A percentile compares a stretch with the other conserved stretches of the same genome.
Conservation (phyloP, 1,140 invertebrate genomes). For the Acromyrmex charruanus region DNA sequence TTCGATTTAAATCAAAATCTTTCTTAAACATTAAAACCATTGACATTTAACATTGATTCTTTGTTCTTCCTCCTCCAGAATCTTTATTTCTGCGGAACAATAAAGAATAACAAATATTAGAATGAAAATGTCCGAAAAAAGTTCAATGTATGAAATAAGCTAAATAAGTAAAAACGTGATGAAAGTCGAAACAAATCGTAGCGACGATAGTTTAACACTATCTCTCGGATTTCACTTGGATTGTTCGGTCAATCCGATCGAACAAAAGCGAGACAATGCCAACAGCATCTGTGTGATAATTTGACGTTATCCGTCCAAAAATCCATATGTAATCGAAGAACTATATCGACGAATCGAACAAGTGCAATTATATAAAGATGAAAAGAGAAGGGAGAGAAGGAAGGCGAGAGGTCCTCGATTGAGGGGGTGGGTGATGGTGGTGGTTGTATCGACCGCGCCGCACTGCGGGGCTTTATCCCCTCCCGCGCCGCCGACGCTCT, state of each 20-base stretch:
- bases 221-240: not conserved
- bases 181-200: not conserved
- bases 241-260: not conserved
- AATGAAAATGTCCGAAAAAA: not conserved
- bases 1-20: not conserved
- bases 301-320: not conserved
- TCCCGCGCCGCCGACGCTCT: constrained; percentile 62
- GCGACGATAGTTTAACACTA: not conserved
- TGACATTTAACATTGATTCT: not conserved
- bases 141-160: not conserved
- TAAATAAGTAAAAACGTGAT: not conserved
- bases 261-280: not conserved
- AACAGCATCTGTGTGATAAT: not conserved
- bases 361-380: not conserved
- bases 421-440: constrained; percentile 71
- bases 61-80: not conserved
- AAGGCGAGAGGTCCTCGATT: constrained; percentile 66
- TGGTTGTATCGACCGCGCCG: constrained; percentile 86
- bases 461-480: constrained; percentile 87
- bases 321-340: not conserved
- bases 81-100: not conserved
- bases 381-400: not conserved
- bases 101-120: not conserved
- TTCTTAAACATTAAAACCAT: not conserved
- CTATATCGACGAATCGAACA: constrained; percentile 12